phyloP scores from a whole-genome alignment of 2,113 vertebrate species.

The Carettochelys insculpta region DNA sequence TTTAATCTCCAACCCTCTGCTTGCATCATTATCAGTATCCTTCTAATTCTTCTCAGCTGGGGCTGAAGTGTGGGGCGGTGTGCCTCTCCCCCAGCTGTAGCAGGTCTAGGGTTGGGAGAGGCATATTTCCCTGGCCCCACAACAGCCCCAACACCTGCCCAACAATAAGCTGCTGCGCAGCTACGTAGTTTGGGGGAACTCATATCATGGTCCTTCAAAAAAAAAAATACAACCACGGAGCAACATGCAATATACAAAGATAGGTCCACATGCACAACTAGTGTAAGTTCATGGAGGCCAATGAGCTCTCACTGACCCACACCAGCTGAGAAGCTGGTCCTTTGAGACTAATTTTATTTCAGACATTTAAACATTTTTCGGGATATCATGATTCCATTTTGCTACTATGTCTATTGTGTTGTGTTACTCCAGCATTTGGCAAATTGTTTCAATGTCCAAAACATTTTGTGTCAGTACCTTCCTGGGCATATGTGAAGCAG shows the following conservation, averaged over 20 bases:
- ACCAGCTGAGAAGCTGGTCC: background rate
- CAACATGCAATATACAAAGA: background rate
- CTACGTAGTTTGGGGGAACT: too few species aligned
- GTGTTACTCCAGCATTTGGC: constrained; percentile 19
- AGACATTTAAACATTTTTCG: background rate
- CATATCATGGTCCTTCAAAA: background rate
- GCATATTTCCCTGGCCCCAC: too few species aligned
- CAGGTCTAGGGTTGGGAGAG: too few species aligned
- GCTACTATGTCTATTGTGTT: constrained; percentile 23
- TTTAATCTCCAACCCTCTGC: background rate
- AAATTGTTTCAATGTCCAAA: constrained; percentile 24
- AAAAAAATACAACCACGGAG: too few species aligned
- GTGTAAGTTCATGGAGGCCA: constrained; percentile 13
- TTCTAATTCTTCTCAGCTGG: too few species aligned
- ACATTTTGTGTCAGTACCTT: constrained; percentile 11
- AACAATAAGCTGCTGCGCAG: too few species aligned
- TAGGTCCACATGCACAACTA: background rate
- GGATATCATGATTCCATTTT: constrained; percentile 30
- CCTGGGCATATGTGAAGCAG: background rate
- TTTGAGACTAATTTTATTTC: background rate
- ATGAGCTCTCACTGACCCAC: background rate
- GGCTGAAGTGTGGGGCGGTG: too few species aligned
- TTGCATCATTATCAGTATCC: background rate
- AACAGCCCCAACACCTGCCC: too few species aligned
- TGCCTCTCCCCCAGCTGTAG: too few species aligned